Evolutionary conservation across 2,797 vertebrate genomes (phyloP).

Genomic region (Rhinichthys osculus): DNA sequence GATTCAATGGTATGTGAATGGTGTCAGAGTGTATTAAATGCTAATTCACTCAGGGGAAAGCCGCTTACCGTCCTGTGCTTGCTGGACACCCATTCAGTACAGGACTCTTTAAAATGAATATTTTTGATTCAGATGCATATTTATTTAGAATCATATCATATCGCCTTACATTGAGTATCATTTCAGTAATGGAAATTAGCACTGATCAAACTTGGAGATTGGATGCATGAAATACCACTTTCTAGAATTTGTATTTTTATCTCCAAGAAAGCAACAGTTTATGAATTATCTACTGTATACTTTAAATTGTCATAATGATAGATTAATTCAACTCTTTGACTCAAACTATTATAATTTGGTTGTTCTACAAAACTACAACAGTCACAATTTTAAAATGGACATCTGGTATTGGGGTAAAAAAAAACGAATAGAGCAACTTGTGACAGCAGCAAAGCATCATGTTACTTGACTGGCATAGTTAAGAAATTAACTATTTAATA

Average conservation of each 20-base stretch:
- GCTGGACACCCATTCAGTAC: background rate
- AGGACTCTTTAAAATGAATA: background rate
- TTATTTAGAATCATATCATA: background rate
- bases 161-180: background rate
- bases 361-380: background rate
- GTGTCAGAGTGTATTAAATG: constrained; percentile 35
- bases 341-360: background rate
- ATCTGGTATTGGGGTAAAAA: background rate
- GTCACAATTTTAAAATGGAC: background rate
- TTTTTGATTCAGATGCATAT: background rate
- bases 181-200: background rate
- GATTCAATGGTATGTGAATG: constrained; percentile 6
- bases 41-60: constrained; percentile 31
- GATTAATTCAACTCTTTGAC: background rate
- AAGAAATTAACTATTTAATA: constrained; percentile 78
- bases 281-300: background rate
- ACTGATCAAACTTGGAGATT: background rate
- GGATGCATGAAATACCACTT: background rate
- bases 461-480: constrained; percentile 67
- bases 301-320: background rate
- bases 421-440: constrained; percentile 29
- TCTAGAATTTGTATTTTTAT: background rate
- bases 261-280: background rate
- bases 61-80: background rate
- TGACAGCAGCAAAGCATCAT: constrained; percentile 63